These are phyloP conservation scores for Tanypteryx hageni DNA, from an alignment of 2,888 invertebrate genomes.

Conservation along the genomic window DNA sequence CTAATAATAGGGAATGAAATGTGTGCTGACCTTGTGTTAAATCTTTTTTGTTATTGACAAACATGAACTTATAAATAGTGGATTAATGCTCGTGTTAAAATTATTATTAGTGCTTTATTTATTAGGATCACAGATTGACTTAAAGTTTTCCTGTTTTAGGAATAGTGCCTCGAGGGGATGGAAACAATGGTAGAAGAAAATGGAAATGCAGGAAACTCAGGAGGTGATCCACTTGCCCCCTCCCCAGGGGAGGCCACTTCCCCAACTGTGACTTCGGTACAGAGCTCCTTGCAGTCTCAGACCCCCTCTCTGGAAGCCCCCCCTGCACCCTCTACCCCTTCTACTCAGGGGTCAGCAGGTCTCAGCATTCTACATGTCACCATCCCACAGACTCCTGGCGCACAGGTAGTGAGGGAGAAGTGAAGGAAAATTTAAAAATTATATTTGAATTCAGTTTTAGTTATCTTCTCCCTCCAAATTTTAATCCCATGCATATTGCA, in stretches of 20 bases:
- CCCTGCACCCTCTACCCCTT: slow-evolving; percentile 56
- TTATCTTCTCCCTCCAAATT: slow-evolving; percentile 58
- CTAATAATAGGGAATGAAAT: background rate
- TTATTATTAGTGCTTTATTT: no score
- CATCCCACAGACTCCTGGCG: slow-evolving; percentile 77
- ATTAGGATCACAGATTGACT: slow-evolving; percentile 76
- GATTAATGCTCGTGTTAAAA: no score
- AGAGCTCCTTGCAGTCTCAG: slow-evolving; percentile 68
- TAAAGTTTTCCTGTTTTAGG: slow-evolving; percentile 77
- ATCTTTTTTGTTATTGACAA: background rate
- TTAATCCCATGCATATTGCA: slow-evolving; percentile 56
- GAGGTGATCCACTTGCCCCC: slow-evolving; percentile 76
- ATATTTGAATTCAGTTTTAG: slow-evolving; percentile 27
- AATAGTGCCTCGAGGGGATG: slow-evolving; percentile 83
- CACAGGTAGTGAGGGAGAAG: slow-evolving; percentile 69
- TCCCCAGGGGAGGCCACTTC: slow-evolving; percentile 77
- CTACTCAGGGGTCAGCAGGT: slow-evolving; percentile 75
- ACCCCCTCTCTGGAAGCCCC: slow-evolving; percentile 65
- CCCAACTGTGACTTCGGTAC: slow-evolving; percentile 79
- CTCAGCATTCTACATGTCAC: slow-evolving; percentile 93
- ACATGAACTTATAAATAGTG: no score
- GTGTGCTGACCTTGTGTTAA: background rate
- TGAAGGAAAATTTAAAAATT: background rate
- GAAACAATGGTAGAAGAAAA: slow-evolving; percentile 96
- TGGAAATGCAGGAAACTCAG: slow-evolving; percentile 76